Percentiles rank a stretch among this genome's conserved stretches.
Conservation (phyloP, 2,797 vertebrate species). For the Sebastes cheni region DNA sequence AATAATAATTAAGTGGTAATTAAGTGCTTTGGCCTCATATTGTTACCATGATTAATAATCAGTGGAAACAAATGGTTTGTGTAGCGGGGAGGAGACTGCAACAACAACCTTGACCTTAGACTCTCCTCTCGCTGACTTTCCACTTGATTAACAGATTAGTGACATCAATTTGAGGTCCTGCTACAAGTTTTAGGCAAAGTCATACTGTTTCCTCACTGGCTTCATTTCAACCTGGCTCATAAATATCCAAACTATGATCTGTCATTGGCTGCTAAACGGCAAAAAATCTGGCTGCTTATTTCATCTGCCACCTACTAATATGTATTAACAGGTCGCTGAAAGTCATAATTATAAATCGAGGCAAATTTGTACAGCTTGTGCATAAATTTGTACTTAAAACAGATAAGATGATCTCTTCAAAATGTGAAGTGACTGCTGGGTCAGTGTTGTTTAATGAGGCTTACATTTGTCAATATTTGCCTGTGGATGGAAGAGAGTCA, state of each 20-base stretch:
- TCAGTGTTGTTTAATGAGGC: slow-evolving; percentile 48
- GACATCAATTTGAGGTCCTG: slow-evolving; percentile 28
- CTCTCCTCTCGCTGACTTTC: slow-evolving; percentile 36
- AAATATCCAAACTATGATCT: slow-evolving; percentile 11
- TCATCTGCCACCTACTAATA: neutral
- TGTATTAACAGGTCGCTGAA: neutral
- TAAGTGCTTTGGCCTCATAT: slow-evolving; percentile 26
- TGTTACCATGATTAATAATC: slow-evolving; percentile 34
- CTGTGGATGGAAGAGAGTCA: slow-evolving; percentile 14
- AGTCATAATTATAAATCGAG: neutral
- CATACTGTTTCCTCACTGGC: slow-evolving; percentile 7
- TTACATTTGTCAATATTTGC: slow-evolving; percentile 52
- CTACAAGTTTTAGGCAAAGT: slow-evolving; percentile 30
- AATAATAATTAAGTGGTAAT: slow-evolving; percentile 40
- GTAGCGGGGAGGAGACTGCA: slow-evolving; percentile 15
- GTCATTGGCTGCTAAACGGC: neutral
- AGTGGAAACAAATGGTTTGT: slow-evolving; percentile 26
- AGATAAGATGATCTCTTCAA: slow-evolving; percentile 14
- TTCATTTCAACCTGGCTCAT: slow-evolving; percentile 21
- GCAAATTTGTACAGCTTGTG: neutral
- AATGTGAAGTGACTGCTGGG: slow-evolving; percentile 35
- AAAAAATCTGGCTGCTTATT: slow-evolving; percentile 10
- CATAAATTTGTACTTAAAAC: slow-evolving; percentile 3
- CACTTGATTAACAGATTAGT: slow-evolving; percentile 44
- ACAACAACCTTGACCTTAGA: slow-evolving; percentile 45